phyloP scores from a whole-genome alignment of 92 coral and sea anemone species.

The Epizoanthus stellaris region DNA sequence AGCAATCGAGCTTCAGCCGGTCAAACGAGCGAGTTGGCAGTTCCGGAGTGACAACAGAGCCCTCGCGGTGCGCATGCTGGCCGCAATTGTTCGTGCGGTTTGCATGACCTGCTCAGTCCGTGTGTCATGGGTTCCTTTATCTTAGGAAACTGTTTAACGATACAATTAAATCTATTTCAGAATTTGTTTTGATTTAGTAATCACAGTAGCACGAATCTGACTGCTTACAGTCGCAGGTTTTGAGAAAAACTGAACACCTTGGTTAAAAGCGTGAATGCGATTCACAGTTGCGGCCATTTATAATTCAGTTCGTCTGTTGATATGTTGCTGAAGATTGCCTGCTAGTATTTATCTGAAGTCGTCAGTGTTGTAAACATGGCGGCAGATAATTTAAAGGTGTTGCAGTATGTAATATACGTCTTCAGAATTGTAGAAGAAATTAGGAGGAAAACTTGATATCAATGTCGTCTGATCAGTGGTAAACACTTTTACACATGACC shows the following conservation, averaged over 20 bases:
- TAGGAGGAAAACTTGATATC: not conserved
- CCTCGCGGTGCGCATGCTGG: too few relatives aligned
- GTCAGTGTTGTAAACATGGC: too few relatives aligned
- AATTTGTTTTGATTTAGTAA: constrained; percentile 12
- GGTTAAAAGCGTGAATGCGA: too few relatives aligned
- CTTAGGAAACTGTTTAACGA: constrained; percentile 6
- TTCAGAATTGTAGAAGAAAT: not conserved
- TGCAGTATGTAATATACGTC: not conserved
- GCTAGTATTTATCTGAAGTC: too few relatives aligned
- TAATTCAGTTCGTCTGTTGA: not conserved
- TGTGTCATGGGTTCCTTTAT: constrained; percentile 21
- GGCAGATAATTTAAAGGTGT: not conserved
- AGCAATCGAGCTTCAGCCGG: too few relatives aligned
- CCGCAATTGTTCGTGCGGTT: not conserved
- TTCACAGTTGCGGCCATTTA: constrained; percentile 6
- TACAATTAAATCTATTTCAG: constrained; percentile 6
- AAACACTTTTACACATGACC: not conserved
- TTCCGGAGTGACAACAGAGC: too few relatives aligned
- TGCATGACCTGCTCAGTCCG: not conserved
- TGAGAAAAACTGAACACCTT: constrained; percentile 8
- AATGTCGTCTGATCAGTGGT: not conserved
- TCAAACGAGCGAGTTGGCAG: not conserved
- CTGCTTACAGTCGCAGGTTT: not conserved
- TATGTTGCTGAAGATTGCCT: too few relatives aligned
- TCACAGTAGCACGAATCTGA: not conserved